These are phyloP conservation scores for Porites evermanni DNA, from an alignment of 92 coral and sea anemone species.

Conservation along the genomic window DNA sequence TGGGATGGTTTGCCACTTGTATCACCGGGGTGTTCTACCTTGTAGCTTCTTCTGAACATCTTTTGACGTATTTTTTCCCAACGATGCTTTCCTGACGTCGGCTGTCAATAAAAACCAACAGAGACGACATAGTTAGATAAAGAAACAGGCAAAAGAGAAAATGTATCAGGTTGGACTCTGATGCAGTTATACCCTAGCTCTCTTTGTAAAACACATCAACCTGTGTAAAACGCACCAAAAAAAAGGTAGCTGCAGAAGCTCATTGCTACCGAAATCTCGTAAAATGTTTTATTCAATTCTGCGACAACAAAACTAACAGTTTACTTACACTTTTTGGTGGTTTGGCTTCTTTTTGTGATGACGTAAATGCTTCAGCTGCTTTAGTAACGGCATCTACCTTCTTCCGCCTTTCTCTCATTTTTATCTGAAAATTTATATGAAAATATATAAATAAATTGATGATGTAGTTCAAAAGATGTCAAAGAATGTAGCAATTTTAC, in stretches of 20 bases:
- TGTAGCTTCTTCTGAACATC: neutral
- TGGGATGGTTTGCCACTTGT: neutral
- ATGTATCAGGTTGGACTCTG: neutral
- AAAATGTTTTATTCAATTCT: neutral
- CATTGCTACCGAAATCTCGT: neutral
- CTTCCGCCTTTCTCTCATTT: conserved; percentile 1
- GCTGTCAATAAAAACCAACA: neutral
- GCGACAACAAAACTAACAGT: neutral
- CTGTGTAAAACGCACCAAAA: no score
- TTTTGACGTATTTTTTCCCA: conserved; percentile 13
- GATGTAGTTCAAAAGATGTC: no score
- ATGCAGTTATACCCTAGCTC: no score
- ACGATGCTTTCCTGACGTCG: neutral
- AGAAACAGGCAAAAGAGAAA: neutral
- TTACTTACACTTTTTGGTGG: conserved; percentile 4
- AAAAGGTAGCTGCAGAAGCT: neutral
- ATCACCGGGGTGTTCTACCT: neutral
- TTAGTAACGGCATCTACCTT: conserved; percentile 10
- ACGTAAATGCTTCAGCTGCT: conserved; percentile 11
- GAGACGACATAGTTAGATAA: no score
- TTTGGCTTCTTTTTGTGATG: neutral
- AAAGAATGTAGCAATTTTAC: no score
- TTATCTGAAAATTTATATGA: neutral
- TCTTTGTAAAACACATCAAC: no score
- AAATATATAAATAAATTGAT: neutral